These are phyloP conservation scores for Protomyctophum bolini DNA, from an alignment of 2,113 vertebrate species.

Conservation along the genomic window DNA sequence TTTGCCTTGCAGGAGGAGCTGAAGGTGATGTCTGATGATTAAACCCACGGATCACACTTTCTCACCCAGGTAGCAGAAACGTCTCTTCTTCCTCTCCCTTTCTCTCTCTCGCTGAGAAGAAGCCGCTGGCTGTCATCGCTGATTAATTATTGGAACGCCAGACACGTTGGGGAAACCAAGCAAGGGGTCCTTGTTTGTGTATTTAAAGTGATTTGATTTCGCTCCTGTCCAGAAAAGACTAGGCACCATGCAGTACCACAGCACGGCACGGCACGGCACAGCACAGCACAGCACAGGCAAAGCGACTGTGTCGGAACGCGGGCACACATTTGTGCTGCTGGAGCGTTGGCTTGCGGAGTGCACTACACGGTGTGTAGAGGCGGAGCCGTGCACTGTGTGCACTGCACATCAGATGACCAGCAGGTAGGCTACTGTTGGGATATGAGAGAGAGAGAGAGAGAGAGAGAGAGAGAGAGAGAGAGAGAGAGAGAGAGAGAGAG, in stretches of 20 bases:
- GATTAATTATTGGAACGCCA: constrained; percentile 64
- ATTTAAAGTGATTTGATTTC: constrained; percentile 39
- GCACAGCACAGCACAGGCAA: constrained; percentile 13
- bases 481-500: background rate
- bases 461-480: background rate
- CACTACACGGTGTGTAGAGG: constrained; percentile 41
- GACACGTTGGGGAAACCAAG: constrained; percentile 42
- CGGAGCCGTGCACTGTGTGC: constrained; percentile 55
- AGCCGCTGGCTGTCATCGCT: constrained; percentile 78
- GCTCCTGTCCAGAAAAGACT: constrained; percentile 27
- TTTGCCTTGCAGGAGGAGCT: constrained; percentile 55
- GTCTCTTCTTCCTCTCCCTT: constrained; percentile 41
- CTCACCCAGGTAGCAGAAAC: constrained; percentile 50
- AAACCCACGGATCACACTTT: constrained; percentile 61
- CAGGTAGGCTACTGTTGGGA: constrained; percentile 45
- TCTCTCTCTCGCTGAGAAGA: constrained; percentile 57
- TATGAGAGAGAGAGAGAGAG: constrained; percentile 5
- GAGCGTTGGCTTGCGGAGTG: constrained; percentile 48
- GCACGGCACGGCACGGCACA: constrained; percentile 20
- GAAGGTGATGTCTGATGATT: constrained; percentile 21
- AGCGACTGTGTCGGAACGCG: constrained; percentile 30
- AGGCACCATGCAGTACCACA: background rate
- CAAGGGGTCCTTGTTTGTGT: constrained; percentile 31
- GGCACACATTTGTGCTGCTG: constrained; percentile 39
- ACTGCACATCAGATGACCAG: constrained; percentile 62